Evolutionary conservation across 2,113 vertebrate species (phyloP), one percentile per base, ranked within the genome.

Genomic region (Pogona vitticeps): DNA sequence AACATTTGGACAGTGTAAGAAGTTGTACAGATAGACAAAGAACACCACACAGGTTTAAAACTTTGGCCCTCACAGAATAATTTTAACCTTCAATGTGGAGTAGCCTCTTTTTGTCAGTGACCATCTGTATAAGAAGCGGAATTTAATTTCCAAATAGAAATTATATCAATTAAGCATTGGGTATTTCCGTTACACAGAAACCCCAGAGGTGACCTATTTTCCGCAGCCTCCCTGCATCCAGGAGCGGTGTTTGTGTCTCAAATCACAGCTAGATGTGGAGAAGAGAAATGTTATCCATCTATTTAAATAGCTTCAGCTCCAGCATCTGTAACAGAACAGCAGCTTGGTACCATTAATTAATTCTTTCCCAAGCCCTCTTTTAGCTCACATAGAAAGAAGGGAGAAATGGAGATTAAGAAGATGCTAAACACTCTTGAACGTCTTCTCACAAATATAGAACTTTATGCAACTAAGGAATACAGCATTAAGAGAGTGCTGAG

Each of bases 381-480:
- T 82, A 89, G 89, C 84, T 76, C 72, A 63, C 56, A 92, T 73
- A 46, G 71, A 89, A 92, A 89, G 85, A 86, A 63, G 91, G 36
- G 17, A 26, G 82, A 92, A 91, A 94, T 28, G 80, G 6, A 85
- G 80, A 93, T 83, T 88, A 88, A 87, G 88, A 88, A 91, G 87
- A 90, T 3, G 14, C 61, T 87, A 67, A 68, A 87, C 20, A 1
- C 33, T 67, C 73, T 28, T 65, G 40, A 85, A 56, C 12, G 26
- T 3, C 33, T 8, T 1, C 10, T 21, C 40, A 85, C 88, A 85
- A 81, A 33, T 73, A 52, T 80, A 75, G 75, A 82, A 93, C 23
- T 76, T 68, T 86, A n/a, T 70, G 17, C 86, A 89, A 86, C 90
- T 91, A 79, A 89, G 80, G 90, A 85, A 89, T 80, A 75, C 71